Base-by-base conservation (phyloP, 2,797 vertebrate species). In the Helarctos malayanus region DNA sequence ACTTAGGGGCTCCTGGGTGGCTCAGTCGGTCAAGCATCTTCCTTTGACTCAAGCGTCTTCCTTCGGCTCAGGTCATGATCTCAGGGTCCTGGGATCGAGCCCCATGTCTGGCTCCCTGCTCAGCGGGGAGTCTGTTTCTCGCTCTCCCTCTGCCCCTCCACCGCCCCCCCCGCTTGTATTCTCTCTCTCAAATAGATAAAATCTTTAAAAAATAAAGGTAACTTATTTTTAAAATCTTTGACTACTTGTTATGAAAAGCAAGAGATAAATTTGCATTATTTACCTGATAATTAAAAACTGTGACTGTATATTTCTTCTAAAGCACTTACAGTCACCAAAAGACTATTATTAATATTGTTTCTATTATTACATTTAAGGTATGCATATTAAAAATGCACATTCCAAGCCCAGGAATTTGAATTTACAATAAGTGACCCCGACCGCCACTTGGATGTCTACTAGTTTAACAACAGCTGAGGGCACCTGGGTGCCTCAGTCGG, bases 251-350 rank as follows among this genome's bases (percentile, higher is more conserved):
- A 88, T 35, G 45, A 96, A 88, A 95, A 41, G 35, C 56, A 95
- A 91, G 73, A 29, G 54, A 52, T 73, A 89, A 71, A 54, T 61
- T 23, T 94, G n/a, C 35, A 97, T 25, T 87, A 95, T n/a, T 49
- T 85, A 76, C 35, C 32, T 45, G 35, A 23, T 85, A 56, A 81
- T 54, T 65, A 3, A 38, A 73, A 73, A 47, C 38, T 45, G 71
- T 89, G 32, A 7, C n/a, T 90, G 21, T 83, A 5, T 61, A 85
- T 78, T 88, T 95, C 84, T 86, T 95, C 49, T 69, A 83, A 83
- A 87, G 52, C 47, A 81, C 19, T 94, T 93, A 82, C 14, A 49
- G 76, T 94, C 95, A 94, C 69, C 88, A 92, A 90, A 97, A 14
- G 47, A 90, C 65, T 61, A 76, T 86, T 89, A 89, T 56, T 94